phyloP scores from a whole-genome alignment of 2,797 vertebrate species.

The Pangasius larnaudii region DNA sequence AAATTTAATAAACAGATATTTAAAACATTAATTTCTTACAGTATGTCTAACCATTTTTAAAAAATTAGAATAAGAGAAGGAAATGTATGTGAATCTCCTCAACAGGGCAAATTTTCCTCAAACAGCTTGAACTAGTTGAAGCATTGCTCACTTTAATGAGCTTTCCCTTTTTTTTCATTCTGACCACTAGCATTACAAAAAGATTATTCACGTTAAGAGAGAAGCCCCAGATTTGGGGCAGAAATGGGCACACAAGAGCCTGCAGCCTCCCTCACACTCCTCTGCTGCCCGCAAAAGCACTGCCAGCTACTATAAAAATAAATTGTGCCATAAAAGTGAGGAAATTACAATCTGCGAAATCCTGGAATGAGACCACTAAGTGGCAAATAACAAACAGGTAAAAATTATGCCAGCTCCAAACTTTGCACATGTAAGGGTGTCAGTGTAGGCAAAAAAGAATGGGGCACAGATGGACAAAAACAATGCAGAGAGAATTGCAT shows the following conservation, averaged over 20 bases:
- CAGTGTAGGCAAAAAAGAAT: neutral
- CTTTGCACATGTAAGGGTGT: slow-evolving; percentile 26
- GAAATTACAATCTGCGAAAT: slow-evolving; percentile 65
- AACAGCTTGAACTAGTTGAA: slow-evolving; percentile 11
- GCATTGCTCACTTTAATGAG: slow-evolving; percentile 19
- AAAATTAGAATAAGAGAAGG: neutral
- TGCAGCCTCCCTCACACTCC: slow-evolving; percentile 46
- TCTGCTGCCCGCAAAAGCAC: slow-evolving; percentile 50
- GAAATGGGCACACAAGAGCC: slow-evolving; percentile 48
- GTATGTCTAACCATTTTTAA: neutral
- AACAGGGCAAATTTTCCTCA: neutral
- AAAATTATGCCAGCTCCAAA: slow-evolving; percentile 46
- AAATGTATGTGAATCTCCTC: neutral
- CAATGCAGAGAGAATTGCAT: slow-evolving; percentile 17
- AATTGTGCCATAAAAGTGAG: slow-evolving; percentile 62
- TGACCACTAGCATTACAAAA: slow-evolving; percentile 39
- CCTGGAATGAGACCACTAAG: slow-evolving; percentile 61
- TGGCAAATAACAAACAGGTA: slow-evolving; percentile 62
- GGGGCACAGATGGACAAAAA: neutral
- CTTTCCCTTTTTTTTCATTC: slow-evolving; percentile 10
- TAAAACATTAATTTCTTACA: neutral
- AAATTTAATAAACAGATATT: neutral
- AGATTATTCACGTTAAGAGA: slow-evolving; percentile 46
- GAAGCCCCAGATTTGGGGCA: slow-evolving; percentile 30
- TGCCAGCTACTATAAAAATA: slow-evolving; percentile 66